Evolutionary conservation across 2,797 vertebrate species (phyloP), one percentile per base, ranked within the genome.

Genomic region (Gila robusta): DNA sequence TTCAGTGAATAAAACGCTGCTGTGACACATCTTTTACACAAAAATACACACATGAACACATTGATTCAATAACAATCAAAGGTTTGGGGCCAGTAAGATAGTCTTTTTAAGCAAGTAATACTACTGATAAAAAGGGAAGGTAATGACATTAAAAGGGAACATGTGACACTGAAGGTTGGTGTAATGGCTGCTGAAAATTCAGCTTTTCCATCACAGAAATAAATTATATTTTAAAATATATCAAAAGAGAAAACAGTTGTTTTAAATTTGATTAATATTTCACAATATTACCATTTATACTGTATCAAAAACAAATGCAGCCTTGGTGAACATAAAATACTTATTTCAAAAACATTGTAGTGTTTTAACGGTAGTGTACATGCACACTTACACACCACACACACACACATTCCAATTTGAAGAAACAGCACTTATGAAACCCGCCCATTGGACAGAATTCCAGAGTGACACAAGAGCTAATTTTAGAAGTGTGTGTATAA

Each of bases 401-500:
- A 74, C 37, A 67, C 67, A 74, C 37, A 67, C 17, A 47, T 14
- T 82, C 78, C 49, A 59, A 74, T 59, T n/a, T 72, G 52, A 86
- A 76, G 49, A 89, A 87, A 86, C 52, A 41, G 69, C 47, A 47
- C 72, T 85, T 81, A 56, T 69, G 47, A 67, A 73, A 66, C 21
- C 77, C 72, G 4, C 82, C 71, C 52, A 78, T 54, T 79, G 71
- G 80, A 67, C 54, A 69, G 47, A 69, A 83, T 76, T 82, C 71
- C 76, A 76, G n/a, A 74, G 47, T 92, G 87, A 90, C 72, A 41
- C 81, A 71, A 54, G 3, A 66, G 44, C 59, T 92, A 91, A 88
- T 89, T 87, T 90, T 90, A 89, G 89, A n/a, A 83, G 81, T 87
- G 41, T 83, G 79, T 86, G 78, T 85, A 70, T 41, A 85, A 79